Conservation (phyloP, 2,888 invertebrate genomes). For the Ectobius pallidus region DNA sequence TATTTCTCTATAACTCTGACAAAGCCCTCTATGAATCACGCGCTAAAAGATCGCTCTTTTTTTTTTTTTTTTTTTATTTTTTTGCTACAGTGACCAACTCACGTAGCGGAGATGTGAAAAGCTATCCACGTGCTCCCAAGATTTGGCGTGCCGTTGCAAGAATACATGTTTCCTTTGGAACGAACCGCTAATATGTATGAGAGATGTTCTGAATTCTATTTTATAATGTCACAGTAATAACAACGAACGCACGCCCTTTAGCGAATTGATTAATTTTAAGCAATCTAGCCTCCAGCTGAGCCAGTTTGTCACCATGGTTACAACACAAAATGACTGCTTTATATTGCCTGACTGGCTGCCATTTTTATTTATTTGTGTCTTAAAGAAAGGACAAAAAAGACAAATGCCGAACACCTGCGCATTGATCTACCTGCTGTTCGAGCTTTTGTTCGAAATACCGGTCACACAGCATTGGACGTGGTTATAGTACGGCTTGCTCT, state of each 20-base stretch:
- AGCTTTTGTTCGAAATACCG: constrained; percentile 7
- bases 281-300: constrained; percentile 15
- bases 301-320: neutral
- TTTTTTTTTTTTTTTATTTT: neutral
- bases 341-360: neutral
- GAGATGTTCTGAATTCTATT: constrained; percentile 8
- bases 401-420: neutral
- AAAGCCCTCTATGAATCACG: neutral
- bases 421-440: neutral
- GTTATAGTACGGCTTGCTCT: too few species aligned
- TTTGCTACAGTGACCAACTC: neutral
- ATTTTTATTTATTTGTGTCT: neutral
- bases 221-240: constrained; percentile 20
- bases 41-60: neutral
- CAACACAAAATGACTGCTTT: neutral
- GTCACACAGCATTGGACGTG: neutral
- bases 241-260: constrained; percentile 3
- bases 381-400: neutral
- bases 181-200: constrained; percentile 21
- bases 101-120: neutral
- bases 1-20: too few species aligned
- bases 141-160: neutral
- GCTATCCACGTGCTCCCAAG: neutral
- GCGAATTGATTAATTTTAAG: constrained; percentile 17
- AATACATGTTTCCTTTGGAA: constrained; percentile 18